Base-by-base conservation (phyloP, 1,140 invertebrate genomes). In the Berghia stephanieae region DNA sequence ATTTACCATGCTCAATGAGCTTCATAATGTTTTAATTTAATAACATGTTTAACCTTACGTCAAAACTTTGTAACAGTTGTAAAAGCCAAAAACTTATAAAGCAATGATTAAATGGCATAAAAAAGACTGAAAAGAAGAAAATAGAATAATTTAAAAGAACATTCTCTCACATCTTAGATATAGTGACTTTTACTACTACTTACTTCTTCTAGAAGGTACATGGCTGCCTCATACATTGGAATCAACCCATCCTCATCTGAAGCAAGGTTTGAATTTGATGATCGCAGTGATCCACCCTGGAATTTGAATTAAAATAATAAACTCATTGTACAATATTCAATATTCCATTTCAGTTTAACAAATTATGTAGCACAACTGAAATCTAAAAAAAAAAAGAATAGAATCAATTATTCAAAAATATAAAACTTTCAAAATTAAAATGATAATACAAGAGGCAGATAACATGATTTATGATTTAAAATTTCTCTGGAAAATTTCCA, bases 121-220 rank as follows among this genome's bases (percentile, higher is more conserved):
- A 42, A 49, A 70, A 67, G 18, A 57, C 34, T 24, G 24, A 8
- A 40, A 46, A 67, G 42, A 27, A 46, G 31, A 76, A 57, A 60
- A 73, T 3, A 57, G 1, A 38, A 34, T 27, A n/a, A 21, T n/a
- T 27, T 60, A 24, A 60, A 60, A 8, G 6, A 60, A 60, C 10
- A 13, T n/a, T 49, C 46, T 49, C n/a, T 49, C 46, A 49, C 46
- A 49, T 10, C 46, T 49, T 49, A 49, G n/a, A 13, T 10, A 49
- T 49, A 13, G 10, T 49, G 46, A 13, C n/a, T 49, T 10, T 60
- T 8, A 60, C 57, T n/a, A 63, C 8, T 44, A 55, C 82, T 84
- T 84, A 92, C 90, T 83, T 91, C 90, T 81, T 92, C 89, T 88
- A 93, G 90, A 24, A 93, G 84, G 72, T 88, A 86, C 66, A 92